These are phyloP conservation scores for Chamaea fasciata DNA, from an alignment of 2,113 vertebrate species.

Conservation along the genomic window DNA sequence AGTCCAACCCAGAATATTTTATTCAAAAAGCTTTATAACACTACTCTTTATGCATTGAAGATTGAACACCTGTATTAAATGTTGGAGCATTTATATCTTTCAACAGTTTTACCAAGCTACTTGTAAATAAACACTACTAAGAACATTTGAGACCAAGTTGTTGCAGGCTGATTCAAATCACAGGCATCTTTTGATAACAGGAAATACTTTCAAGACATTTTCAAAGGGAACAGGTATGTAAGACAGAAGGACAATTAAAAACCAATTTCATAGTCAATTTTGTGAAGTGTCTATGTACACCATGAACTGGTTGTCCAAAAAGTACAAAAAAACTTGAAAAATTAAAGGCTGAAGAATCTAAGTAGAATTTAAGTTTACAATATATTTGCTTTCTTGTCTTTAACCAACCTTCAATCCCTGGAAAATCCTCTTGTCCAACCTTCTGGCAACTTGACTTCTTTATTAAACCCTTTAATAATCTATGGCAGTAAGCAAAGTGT, in stretches of 20 bases:
- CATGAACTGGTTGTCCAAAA: background rate
- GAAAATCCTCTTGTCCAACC: background rate
- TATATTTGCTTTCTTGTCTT: background rate
- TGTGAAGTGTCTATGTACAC: background rate
- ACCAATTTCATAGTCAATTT: background rate
- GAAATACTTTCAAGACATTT: background rate
- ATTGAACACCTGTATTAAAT: background rate
- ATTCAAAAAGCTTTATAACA: background rate
- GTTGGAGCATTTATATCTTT: background rate
- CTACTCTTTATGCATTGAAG: background rate
- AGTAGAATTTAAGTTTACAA: background rate
- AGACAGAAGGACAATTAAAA: background rate
- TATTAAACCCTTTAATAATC: background rate
- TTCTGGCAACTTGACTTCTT: background rate
- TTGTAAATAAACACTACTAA: background rate
- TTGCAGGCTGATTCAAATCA: fast-evolving
- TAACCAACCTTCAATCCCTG: background rate
- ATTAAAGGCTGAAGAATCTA: background rate
- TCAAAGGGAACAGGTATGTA: background rate
- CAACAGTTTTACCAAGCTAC: background rate
- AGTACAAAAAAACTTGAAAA: background rate
- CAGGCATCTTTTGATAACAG: background rate
- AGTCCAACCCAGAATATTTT: background rate
- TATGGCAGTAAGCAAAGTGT: background rate
- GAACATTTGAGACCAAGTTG: background rate